phyloP scores from a whole-genome alignment of 2,113 vertebrate genomes.

The Corvus cornix region DNA sequence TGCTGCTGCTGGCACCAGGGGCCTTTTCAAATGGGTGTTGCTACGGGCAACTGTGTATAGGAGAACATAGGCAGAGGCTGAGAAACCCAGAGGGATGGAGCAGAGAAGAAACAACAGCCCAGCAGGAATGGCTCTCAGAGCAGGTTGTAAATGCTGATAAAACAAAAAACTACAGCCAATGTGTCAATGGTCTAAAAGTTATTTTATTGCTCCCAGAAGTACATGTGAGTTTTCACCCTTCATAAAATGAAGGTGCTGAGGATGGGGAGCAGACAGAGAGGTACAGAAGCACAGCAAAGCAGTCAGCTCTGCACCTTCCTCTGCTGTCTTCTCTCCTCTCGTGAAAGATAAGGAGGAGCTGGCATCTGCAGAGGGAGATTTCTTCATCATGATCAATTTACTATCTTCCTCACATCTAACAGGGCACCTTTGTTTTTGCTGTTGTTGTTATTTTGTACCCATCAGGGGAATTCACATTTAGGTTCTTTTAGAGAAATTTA shows the following conservation, averaged over 20 bases:
- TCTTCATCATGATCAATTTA: not conserved
- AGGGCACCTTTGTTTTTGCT: not conserved
- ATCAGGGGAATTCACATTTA: not conserved
- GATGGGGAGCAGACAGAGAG: not conserved
- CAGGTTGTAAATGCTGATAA: not conserved
- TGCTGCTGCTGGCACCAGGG: not conserved
- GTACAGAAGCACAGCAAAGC: not conserved
- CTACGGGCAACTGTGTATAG: not conserved
- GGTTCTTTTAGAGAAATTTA: not conserved
- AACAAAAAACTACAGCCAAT: not conserved
- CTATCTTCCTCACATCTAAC: not conserved
- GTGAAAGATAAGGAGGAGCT: not conserved
- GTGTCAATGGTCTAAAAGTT: not conserved
- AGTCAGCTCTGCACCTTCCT: not conserved
- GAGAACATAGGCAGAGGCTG: not conserved
- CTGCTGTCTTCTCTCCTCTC: not conserved
- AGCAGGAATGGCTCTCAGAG: not conserved
- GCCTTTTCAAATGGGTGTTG: not conserved
- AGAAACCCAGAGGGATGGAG: not conserved
- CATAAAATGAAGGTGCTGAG: not conserved
- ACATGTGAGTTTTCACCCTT: not conserved
- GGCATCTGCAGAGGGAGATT: not conserved
- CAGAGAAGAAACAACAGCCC: not conserved
- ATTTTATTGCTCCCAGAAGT: not conserved
- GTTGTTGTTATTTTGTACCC: not conserved